Percentiles rank a stretch among this genome's conserved stretches.
These are phyloP conservation scores for Rallus crepitans DNA, from an alignment of 2,797 vertebrate species.

Conservation along the genomic window DNA sequence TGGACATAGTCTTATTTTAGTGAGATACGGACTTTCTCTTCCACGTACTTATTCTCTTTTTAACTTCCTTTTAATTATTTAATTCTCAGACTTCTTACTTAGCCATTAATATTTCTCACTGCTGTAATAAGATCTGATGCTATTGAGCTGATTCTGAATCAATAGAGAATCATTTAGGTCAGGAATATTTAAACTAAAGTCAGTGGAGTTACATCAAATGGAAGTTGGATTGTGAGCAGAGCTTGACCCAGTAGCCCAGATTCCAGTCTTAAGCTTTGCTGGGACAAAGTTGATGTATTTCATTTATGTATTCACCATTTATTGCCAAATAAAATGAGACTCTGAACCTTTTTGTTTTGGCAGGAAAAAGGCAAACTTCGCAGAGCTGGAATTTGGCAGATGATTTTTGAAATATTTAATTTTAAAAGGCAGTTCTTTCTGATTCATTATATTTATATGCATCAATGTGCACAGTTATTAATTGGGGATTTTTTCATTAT, in stretches of 20 bases:
- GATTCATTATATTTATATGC: conserved; percentile 25
- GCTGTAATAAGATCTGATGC: background rate
- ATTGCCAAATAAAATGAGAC: conserved; percentile 16
- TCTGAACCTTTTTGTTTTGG: conserved; percentile 2
- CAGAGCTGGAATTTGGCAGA: conserved; percentile 24
- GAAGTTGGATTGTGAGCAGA: background rate
- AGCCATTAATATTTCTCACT: background rate
- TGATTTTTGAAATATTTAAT: conserved; percentile 35
- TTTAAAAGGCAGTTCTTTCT: conserved; percentile 3
- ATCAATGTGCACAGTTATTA: background rate
- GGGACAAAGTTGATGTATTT: background rate
- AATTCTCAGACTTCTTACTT: background rate
- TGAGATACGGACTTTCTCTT: background rate
- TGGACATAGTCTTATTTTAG: background rate
- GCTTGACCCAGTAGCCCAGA: conserved; percentile 2
- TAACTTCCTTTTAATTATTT: background rate
- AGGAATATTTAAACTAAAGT: conserved; percentile 21
- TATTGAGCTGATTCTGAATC: background rate
- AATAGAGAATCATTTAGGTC: background rate
- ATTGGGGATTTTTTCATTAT: background rate
- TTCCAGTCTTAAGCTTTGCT: background rate
- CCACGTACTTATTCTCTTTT: background rate
- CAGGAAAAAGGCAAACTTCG: conserved; percentile 15
- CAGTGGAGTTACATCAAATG: conserved; percentile 29
- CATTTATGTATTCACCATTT: background rate